These are phyloP conservation scores for Periophthalmus modestus DNA, from an alignment of 2,113 vertebrate genomes.

Conservation along the genomic window DNA sequence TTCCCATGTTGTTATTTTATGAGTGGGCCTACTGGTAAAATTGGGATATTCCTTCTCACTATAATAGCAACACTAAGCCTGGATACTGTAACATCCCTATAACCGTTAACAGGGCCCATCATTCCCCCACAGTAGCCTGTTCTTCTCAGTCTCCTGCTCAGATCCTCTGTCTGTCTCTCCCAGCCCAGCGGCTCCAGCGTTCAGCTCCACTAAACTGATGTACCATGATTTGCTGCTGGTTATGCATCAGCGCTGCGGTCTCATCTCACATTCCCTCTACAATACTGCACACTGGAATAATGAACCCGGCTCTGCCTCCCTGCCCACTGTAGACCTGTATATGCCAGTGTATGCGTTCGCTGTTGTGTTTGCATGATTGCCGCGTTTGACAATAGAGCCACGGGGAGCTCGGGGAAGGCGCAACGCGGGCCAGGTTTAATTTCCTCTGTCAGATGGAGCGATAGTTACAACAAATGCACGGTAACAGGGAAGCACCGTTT, in stretches of 20 bases:
- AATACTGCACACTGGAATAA: conserved; percentile 75
- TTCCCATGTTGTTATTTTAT: neutral
- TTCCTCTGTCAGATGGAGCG: conserved; percentile 75
- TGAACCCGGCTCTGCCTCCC: conserved; percentile 62
- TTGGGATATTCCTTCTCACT: neutral
- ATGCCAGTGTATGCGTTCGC: conserved; percentile 19
- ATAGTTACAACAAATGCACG: conserved; percentile 74
- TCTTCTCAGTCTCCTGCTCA: conserved; percentile 39
- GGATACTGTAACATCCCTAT: neutral
- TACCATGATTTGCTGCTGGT: conserved; percentile 75
- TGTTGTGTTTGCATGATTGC: conserved; percentile 70
- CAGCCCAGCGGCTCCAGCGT: conserved; percentile 64
- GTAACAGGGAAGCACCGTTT: conserved; percentile 61
- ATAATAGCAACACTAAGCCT: neutral
- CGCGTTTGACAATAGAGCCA: conserved; percentile 76
- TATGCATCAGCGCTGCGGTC: conserved; percentile 74
- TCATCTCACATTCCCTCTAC: conserved; percentile 74
- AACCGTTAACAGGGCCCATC: conserved; percentile 18
- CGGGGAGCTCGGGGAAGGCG: conserved; percentile 71
- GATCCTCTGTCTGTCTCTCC: conserved; percentile 58
- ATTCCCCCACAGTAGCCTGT: conserved; percentile 21
- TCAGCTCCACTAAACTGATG: conserved; percentile 78
- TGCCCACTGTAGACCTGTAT: neutral
- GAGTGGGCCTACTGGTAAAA: neutral
- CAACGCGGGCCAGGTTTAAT: conserved; percentile 74